Base-by-base conservation (phyloP, 2,888 invertebrate genomes). In the Drosophila demipolita region DNA sequence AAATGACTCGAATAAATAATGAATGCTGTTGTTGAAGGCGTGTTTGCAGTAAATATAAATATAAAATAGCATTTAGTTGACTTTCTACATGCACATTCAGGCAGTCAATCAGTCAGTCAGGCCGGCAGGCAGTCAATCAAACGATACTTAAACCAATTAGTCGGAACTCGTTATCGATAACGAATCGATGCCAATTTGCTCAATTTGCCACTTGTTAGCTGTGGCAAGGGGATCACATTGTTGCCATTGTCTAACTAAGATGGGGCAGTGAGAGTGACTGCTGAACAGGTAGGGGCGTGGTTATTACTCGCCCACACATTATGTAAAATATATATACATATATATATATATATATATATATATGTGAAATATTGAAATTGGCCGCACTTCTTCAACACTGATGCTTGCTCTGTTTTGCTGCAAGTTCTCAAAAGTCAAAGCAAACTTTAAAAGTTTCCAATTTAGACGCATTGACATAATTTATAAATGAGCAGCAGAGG, bases 391-490 rank as follows among this genome's bases (percentile, higher is more conserved):
- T 33, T 36, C 11, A 48, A 49, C 23, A 23, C 17, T 53, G 53
- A 66, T 70, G 55, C 53, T 57, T 71, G 57, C 40, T 53, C 23
- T 15, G 45, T 15, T 23, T 8, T 15, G 23, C 15, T 55, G 59
- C 36, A n/a, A 42, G 62, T 68, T 71, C 72, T 75, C 57, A 54
- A 52, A 40, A 61, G 35, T 23, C 45, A 23, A 26, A 26, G 40
- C 36, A 36, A 42, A 33, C 60, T 40, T 45, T 23, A 72, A 73
- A 80, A 81, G 64, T 84, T 84, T 82, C 69, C 79, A 83, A 75
- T 82, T 87, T 57, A 61, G 62, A 58, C 69, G 69, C 78, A 74
- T 87, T 87, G 85, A 85, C 88, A 87, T 78, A 71, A 78, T 84
- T 83, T 72, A 66, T 45, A 72, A 67, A 57, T 42, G 60, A 70